Base-by-base conservation (phyloP, 2,113 vertebrate genomes). In the Mesoclemmys tuberculata region DNA sequence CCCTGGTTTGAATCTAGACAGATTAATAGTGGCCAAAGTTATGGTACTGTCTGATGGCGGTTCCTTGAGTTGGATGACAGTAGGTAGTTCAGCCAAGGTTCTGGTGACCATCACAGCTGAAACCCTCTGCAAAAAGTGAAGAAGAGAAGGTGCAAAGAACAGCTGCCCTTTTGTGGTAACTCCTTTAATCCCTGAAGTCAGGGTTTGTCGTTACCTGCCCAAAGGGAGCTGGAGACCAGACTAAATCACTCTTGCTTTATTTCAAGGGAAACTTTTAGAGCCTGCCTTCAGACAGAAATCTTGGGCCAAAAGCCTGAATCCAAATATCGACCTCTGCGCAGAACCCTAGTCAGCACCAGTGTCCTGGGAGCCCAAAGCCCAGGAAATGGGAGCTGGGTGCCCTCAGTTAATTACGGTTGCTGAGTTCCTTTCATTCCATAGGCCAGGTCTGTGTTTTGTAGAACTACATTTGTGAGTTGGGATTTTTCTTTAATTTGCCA, bases 141-240 rank as follows among this genome's bases (percentile, higher is more conserved):
- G 92, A 49, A 2, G 0, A 89, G 82, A 74, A 89, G 2, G 77
- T 89, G 87, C 92, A 27, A 77, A 27, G 38, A 27, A 29, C 24
- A 77, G 44, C 6, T 27, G 41, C 13, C 14, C 92, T 58, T 75
- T 44, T 49, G 87, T 74, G 89, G 87, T 1, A 19, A 93, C 89
- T 95, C 64, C 78, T 85, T 89, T 94, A 91, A 93, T 93, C 95
- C 74, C 93, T 64, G 24, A 93, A 94, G 48, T 14, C 80, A 91
- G 87, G 75, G 95, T 94, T 85, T 90, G 92, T 93, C 78, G 95
- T 97, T 96, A 96, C 81, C 92, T 93, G 95, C 94, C 96, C 90
- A 96, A 94, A 96, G 95, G 78, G 93, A 94, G 77, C 68, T 87
- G 88, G 78, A 90, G 93, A 78, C 93, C 90, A 94, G 84, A 88